These are phyloP conservation scores for Odontesthes bonariensis DNA, from an alignment of 2,113 vertebrate genomes.

Conservation along the genomic window DNA sequence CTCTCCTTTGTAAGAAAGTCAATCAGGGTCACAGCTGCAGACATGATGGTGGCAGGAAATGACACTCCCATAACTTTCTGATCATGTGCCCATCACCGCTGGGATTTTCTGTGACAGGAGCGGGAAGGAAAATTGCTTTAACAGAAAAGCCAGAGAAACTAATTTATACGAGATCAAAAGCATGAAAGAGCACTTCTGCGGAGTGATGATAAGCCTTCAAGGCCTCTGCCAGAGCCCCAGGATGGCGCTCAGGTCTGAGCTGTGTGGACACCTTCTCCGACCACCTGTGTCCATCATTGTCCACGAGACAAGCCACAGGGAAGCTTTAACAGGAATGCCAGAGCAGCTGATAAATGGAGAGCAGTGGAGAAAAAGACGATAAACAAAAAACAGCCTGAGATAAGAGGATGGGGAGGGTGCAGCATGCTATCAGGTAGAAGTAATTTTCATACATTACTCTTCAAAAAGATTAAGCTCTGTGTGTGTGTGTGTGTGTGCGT, in stretches of 20 bases:
- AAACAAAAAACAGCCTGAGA: slow-evolving; percentile 59
- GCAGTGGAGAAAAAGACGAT: slow-evolving; percentile 58
- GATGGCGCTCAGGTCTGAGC: slow-evolving; percentile 56
- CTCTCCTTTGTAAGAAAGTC: slow-evolving; percentile 18
- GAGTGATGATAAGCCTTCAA: slow-evolving; percentile 77
- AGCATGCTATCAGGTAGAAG: slow-evolving; percentile 37
- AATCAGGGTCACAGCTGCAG: slow-evolving; percentile 39
- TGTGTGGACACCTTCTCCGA: slow-evolving; percentile 54
- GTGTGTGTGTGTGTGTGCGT: slow-evolving; percentile 6
- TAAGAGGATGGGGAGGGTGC: slow-evolving; percentile 44
- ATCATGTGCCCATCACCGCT: slow-evolving; percentile 46
- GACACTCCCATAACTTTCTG: slow-evolving; percentile 56
- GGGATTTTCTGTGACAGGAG: slow-evolving; percentile 61
- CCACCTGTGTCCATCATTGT: slow-evolving; percentile 77
- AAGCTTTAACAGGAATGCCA: slow-evolving; percentile 54
- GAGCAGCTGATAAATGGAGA: slow-evolving; percentile 65
- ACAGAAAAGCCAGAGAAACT: slow-evolving; percentile 71
- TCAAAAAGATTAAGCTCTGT: slow-evolving; percentile 33
- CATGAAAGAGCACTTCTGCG: slow-evolving; percentile 80
- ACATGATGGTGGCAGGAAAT: slow-evolving; percentile 23
- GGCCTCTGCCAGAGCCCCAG: slow-evolving; percentile 64
- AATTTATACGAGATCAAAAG: slow-evolving; percentile 79
- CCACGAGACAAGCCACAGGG: slow-evolving; percentile 52
- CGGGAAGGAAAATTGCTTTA: slow-evolving; percentile 57
- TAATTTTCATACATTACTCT: slow-evolving; percentile 62